A percentile compares a stretch with the other conserved stretches of the same genome.
Evolutionary conservation across 2,888 invertebrate genomes (phyloP).

Genomic region (Ichneumoninae sp.): DNA sequence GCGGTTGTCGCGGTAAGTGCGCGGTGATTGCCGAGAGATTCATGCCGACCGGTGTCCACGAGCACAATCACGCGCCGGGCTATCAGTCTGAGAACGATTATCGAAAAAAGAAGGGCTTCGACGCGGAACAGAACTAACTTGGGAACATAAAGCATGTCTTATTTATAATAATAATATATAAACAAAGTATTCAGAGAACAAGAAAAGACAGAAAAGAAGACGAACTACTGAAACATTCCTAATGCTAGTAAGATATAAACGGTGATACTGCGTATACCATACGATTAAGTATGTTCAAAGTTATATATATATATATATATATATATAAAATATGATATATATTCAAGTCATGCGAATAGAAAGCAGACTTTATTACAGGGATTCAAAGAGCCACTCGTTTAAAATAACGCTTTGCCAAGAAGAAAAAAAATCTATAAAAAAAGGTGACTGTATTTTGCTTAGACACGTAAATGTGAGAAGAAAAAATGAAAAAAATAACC

Average conservation of each 20-base stretch:
- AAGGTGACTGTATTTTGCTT: conserved; percentile 18
- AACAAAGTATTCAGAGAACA: conserved; percentile 39
- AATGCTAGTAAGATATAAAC: conserved; percentile 39
- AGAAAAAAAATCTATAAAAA: not conserved
- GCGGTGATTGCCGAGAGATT: conserved; percentile 78
- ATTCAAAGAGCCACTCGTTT: conserved; percentile 31
- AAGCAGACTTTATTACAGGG: conserved; percentile 23
- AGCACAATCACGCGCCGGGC: conserved; percentile 78
- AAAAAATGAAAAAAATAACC: not conserved
- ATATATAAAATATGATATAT: conserved; percentile 40
- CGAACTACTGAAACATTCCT: conserved; percentile 58
- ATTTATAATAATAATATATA: conserved; percentile 28
- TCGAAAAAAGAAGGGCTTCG: conserved; percentile 74
- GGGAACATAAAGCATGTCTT: conserved; percentile 38
- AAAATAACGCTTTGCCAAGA: conserved; percentile 2
- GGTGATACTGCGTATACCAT: conserved; percentile 59
- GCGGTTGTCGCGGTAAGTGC: conserved; percentile 78
- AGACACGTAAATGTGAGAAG: conserved; percentile 1
- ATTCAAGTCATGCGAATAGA: conserved; percentile 39
- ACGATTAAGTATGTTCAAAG: conserved; percentile 32
- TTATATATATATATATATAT: conserved; percentile 38
- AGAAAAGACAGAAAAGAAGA: conserved; percentile 31
- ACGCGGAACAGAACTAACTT: conserved; percentile 66
- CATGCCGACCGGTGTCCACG: conserved; percentile 78
- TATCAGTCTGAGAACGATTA: conserved; percentile 79